Conservation (phyloP, 1,140 invertebrate genomes). For the Drosophila tristis region DNA sequence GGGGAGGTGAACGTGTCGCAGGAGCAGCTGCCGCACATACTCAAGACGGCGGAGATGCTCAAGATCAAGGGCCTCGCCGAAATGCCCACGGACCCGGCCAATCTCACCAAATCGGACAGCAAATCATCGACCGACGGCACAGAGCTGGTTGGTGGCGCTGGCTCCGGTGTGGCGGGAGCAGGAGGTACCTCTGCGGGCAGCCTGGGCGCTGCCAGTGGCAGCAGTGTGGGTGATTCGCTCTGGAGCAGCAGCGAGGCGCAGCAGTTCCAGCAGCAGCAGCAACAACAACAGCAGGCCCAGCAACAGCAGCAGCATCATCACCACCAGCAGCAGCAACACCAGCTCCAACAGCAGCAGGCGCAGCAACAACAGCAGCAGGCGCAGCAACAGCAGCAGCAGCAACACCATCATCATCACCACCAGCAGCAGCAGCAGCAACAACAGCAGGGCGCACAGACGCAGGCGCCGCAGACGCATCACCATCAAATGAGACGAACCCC, state of each 20-base stretch:
- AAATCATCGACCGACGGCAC: constrained; percentile 84
- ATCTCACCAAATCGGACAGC: constrained; percentile 88
- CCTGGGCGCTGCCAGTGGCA: constrained; percentile 62
- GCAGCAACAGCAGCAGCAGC: constrained; percentile 69
- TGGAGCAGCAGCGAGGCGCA: constrained; percentile 82
- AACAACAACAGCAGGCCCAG: constrained; percentile 46
- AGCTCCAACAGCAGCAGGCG: constrained; percentile 62
- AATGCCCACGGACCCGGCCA: constrained; percentile 89
- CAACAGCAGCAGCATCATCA: constrained; percentile 68
- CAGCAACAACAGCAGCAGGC: constrained; percentile 62
- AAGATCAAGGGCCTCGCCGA: constrained; percentile 95
- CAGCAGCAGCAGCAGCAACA: constrained; percentile 69
- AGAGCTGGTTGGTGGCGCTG: constrained; percentile 61
- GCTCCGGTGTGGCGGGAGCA: constrained; percentile 50
- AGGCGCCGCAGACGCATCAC: constrained; percentile 71
- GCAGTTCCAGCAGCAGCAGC: constrained; percentile 78
- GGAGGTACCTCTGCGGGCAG: constrained; percentile 59
- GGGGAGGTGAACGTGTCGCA: constrained; percentile 96
- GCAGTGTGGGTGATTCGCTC: constrained; percentile 76
- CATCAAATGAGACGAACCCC: constrained; percentile 80
- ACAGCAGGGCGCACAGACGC: constrained; percentile 70
- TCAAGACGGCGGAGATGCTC: constrained; percentile 94
- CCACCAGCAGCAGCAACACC: constrained; percentile 66
- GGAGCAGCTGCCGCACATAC: constrained; percentile 92
- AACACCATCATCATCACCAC: constrained; percentile 69